Base-by-base conservation (phyloP, 1,140 invertebrate species). In the Whitmania pigra region DNA sequence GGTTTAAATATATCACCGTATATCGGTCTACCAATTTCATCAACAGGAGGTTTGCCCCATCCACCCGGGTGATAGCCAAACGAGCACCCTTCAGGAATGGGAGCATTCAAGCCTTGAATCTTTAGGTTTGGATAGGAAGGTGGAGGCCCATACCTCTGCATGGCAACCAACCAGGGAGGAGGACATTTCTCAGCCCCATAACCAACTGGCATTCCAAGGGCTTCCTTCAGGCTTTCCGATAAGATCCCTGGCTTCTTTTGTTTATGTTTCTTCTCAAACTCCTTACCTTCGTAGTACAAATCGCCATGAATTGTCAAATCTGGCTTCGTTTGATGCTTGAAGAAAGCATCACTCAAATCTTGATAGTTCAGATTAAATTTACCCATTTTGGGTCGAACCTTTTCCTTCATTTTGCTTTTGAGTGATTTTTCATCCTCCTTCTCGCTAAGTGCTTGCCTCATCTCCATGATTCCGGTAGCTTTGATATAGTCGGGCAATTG, bases 301-400 rank as follows among this genome's bases (percentile, higher is more conserved):
- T 99, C 97, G 20, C 96, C 97, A 82, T 97, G 96, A 78, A 96
- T 96, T 0, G 94, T 97, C 92, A 99, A 94, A 75, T 90, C 88
- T 0, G 97, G 96, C 82, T 99, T 99, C 0, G 93, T 97, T 82
- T 99, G 97, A 92, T 93, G 98, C 80, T 94, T 94, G 84, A 99
- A 99, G 83, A 99, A 99, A 0, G 97, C 97, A 81, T 99, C 97
- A 78, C 99, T 97, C 49, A 99, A 83, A 79, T 99, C 99, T 81
- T 99, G 94, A 82, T 99, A 99, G 84, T 99, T 96, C 76, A 99
- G 99, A 80, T 99, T 96, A 76, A 99, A 99, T 85, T 98, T 98
- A 15, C 97, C 97, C 77, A 99, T 87, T 82, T 99, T 99, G 0
- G 97, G 97, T 43, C 97, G 85, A 0, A 95, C 89, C 73, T 93